Evolutionary conservation across 2,113 vertebrate genomes (phyloP), one percentile per base, ranked within the genome.

Genomic region (Pseudopipra pipra): DNA sequence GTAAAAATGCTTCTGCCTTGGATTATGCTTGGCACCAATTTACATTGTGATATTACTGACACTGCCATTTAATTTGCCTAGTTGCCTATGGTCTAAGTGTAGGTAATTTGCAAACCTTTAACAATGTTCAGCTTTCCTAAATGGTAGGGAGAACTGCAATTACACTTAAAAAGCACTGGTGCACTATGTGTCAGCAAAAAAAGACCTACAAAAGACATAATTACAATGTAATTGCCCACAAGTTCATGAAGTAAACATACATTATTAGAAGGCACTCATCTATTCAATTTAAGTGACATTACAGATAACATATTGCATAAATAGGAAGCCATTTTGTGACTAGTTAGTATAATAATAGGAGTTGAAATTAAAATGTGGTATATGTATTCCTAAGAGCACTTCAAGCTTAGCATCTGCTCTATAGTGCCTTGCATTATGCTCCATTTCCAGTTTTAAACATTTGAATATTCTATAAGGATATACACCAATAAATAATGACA

Each of bases 231-330:
- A 98, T 98, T 98, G 97, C 97, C 91, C 95, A 97, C 96, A 98
- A 98, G 97, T 98, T 98, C 97, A 98, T 97, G 97, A 98, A 98
- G 97, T 98, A 98, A 98, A 98, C 97, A 98, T 98, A 98, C 97
- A 98, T 98, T 98, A 98, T 98, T 98, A 98, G 97, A 97, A 98
- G 91, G 96, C 95, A 97, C 97, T 98, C 89, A 43, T 97, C 97
- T 98, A 92, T 97, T 98, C 97, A 97, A 97, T 97, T 97, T 98
- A 98, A 97, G 97, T 96, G 98, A 97, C 96, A 96, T 98, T 98
- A 95, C 96, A 95, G 97, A 95, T 96, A 98, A 97, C 96, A 96
- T 97, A 97, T 96, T 97, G 95, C 97, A 97, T 97, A 98, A 98
- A 98, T 97, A 98, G 96, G 97, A 97, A 97, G 86, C 96, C 96